A percentile compares a stretch with the other conserved stretches of the same genome.
Evolutionary conservation across 2,113 vertebrate genomes (phyloP).

Genomic region (Euleptes europaea): DNA sequence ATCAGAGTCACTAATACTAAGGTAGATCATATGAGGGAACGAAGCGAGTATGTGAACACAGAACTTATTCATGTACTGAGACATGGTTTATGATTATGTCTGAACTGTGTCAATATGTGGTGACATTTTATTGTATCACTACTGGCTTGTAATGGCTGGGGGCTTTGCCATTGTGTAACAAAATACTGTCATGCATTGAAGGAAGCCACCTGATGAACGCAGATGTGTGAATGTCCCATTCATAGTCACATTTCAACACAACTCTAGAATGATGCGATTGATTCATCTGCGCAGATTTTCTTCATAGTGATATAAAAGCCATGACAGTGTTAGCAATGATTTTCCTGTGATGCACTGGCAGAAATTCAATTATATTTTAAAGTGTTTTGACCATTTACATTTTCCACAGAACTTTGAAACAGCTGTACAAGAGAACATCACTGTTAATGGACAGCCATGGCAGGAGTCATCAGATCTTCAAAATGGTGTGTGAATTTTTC

Average conservation of each 20-base stretch:
- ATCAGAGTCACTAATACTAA: no score
- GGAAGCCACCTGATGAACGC: no score
- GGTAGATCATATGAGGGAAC: no score
- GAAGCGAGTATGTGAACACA: no score
- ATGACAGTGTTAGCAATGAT: not conserved
- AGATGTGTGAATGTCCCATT: not conserved
- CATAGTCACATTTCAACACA: not conserved
- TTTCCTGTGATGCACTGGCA: fast-evolving
- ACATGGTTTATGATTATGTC: no score
- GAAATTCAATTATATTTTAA: not conserved
- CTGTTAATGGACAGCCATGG: constrained; percentile 83
- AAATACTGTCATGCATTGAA: not conserved
- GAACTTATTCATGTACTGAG: no score
- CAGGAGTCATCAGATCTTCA: constrained; percentile 72
- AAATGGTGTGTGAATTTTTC: constrained; percentile 58
- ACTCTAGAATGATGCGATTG: not conserved
- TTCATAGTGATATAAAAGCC: not conserved
- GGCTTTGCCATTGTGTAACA: not conserved
- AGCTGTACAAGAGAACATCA: constrained; percentile 84
- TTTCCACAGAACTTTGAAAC: constrained; percentile 86
- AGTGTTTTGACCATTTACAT: constrained; percentile 5
- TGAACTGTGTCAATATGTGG: not conserved
- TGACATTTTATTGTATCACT: not conserved
- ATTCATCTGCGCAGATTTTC: not conserved
- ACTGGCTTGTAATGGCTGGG: not conserved